phyloP scores from a whole-genome alignment of 2,888 invertebrate genomes.

The Allophyes oxyacanthae region DNA sequence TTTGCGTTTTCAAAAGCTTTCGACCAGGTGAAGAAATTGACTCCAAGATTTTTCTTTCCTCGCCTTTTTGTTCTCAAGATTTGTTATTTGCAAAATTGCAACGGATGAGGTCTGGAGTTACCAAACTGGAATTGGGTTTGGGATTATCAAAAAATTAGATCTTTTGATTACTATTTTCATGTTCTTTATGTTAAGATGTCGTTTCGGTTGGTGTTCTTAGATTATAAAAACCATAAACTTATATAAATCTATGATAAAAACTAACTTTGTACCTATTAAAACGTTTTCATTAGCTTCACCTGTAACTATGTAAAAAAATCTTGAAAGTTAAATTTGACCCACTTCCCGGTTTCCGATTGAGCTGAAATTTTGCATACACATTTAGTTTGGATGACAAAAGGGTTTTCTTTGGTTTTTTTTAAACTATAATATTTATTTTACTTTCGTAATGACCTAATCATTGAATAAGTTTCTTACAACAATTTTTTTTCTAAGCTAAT shows the following conservation, averaged over 20 bases:
- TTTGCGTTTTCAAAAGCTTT: slow-evolving; percentile 7
- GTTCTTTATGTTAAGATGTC: slow-evolving; percentile 14
- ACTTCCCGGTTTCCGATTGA: too few relatives aligned
- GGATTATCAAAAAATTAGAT: slow-evolving; percentile 51
- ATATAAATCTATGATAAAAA: not conserved
- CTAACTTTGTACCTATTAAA: not conserved
- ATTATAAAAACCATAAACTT: not conserved
- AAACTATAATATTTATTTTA: too few relatives aligned
- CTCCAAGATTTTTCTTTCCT: slow-evolving; percentile 33
- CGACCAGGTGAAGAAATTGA: slow-evolving; percentile 29
- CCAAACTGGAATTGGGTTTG: slow-evolving; percentile 48
- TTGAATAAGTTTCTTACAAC: too few relatives aligned
- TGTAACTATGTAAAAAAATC: too few relatives aligned
- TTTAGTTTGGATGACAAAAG: too few relatives aligned
- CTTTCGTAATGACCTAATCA: too few relatives aligned
- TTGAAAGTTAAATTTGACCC: too few relatives aligned
- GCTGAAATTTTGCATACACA: too few relatives aligned
- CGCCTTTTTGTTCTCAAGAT: slow-evolving; percentile 44
- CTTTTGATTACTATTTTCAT: slow-evolving; percentile 35
- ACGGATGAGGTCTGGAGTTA: slow-evolving; percentile 45
- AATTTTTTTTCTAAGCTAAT: too few relatives aligned
- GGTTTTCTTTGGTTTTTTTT: too few relatives aligned
- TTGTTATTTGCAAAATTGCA: slow-evolving; percentile 52
- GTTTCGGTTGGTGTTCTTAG: slow-evolving; percentile 1
- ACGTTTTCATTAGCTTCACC: too few relatives aligned